These are phyloP conservation scores for Mastigias papua DNA, from an alignment of 30 jellyfish, hydroid and myxozoan genomes.

Conservation along the genomic window DNA sequence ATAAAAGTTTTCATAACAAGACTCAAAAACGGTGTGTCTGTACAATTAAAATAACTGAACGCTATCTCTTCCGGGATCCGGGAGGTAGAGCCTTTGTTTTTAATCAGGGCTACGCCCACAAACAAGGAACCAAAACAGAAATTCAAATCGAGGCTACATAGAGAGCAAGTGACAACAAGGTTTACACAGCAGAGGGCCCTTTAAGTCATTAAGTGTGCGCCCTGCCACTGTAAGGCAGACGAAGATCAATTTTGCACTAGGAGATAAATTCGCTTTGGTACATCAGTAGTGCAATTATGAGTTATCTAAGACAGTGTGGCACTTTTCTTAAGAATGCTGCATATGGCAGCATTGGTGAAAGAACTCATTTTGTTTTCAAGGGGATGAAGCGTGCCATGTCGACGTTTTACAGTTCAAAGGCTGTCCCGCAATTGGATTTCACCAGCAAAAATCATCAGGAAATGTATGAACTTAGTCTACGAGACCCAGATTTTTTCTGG, in stretches of 20 bases:
- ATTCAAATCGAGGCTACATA: background rate
- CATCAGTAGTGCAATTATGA: too few relatives aligned
- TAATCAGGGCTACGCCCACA: background rate
- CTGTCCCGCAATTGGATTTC: constrained; percentile 58
- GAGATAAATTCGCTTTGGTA: too few relatives aligned
- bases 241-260: too few relatives aligned
- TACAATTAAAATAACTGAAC: too few relatives aligned
- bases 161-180: background rate
- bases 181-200: background rate
- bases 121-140: background rate
- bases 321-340: background rate
- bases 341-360: background rate
- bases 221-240: too few relatives aligned
- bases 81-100: background rate
- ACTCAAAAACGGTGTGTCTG: too few relatives aligned
- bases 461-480: constrained; percentile 73
- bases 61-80: too few relatives aligned
- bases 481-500: constrained; percentile 85
- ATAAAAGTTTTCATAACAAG: too few relatives aligned
- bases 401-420: constrained; percentile 65
- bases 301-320: constrained; percentile 1
- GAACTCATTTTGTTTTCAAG: background rate
- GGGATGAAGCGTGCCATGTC: constrained; percentile 52
- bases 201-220: background rate
- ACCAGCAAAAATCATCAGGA: constrained; percentile 71